Evolutionary conservation across 2,797 vertebrate genomes (phyloP), one percentile per base, ranked within the genome.

Genomic region (Alectoris magna): DNA sequence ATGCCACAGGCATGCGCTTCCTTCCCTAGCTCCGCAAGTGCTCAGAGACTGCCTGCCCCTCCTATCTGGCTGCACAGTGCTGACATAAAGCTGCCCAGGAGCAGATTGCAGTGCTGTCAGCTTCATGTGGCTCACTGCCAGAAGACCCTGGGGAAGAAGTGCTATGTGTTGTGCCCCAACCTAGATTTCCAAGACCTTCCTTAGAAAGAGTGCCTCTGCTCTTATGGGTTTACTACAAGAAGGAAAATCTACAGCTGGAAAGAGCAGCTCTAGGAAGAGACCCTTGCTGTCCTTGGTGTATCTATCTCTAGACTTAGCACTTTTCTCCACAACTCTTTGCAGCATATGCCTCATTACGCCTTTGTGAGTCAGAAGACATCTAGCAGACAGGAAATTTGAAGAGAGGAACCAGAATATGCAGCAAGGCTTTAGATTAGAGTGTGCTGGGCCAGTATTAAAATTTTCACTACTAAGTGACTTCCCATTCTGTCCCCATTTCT

Each of bases 81-180:
- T 69, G 46, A 26, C 73, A 17, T 1, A 27, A 63, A 10, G n/a
- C 23, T 87, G 46, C 39, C 4, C 64, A 43, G 69, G 27, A 1
- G 0, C 6, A 1, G 1, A 2, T 18, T 4, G 1, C 2, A 0
- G 55, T 81, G 29, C 26, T 2, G 2, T 13, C 6, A 0, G 26
- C 17, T n/a, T 38, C 39, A 26, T 2, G 5, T 0, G 2, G 44
- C 49, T 74, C 38, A 24, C 14, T 71, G 38, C 3, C 24, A 55
- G 59, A 62, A 59, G 49, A 63, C 55, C 2, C 17, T 2, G 6
- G 6, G 29, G 29, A 14, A 53, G 31, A 90, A 24, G 4, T 68
- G 29, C 38, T 75, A 62, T 60, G 6, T 22, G 10, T 19, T 53
- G 24, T 70, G 72, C 11, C 7, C 41, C 43, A n/a, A 49, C 38